These are phyloP conservation scores for Diarsia rubi DNA, from an alignment of 2,888 invertebrate species.

Conservation along the genomic window DNA sequence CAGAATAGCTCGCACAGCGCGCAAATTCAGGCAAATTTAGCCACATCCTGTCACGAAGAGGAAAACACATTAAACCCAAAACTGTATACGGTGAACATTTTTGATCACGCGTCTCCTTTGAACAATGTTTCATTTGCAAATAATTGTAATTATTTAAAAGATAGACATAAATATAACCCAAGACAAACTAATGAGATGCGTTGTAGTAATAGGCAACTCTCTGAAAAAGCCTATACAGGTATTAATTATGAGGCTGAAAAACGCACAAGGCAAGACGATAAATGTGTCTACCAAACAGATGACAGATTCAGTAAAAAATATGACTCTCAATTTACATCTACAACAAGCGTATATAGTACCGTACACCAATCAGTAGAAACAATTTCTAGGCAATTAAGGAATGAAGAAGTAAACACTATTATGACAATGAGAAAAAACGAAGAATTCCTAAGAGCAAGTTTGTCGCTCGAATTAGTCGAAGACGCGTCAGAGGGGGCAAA, in stretches of 20 bases:
- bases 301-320: not conserved
- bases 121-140: slow-evolving; percentile 80
- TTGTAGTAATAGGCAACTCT: not conserved
- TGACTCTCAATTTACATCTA: slow-evolving; percentile 49
- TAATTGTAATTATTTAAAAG: slow-evolving; percentile 64
- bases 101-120: slow-evolving; percentile 82
- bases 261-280: slow-evolving; percentile 49
- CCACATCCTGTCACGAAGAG: slow-evolving; percentile 84
- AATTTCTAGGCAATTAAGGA: slow-evolving; percentile 62
- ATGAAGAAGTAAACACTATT: slow-evolving; percentile 79
- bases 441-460: slow-evolving; percentile 77
- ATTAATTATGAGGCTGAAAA: slow-evolving; percentile 38
- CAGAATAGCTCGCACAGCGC: slow-evolving; percentile 71
- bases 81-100: slow-evolving; percentile 60
- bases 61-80: not conserved
- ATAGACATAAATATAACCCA: slow-evolving; percentile 78
- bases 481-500: slow-evolving; percentile 69
- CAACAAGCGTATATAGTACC: slow-evolving; percentile 65
- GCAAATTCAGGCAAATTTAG: slow-evolving; percentile 81
- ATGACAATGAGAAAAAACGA: slow-evolving; percentile 83
- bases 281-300: not conserved
- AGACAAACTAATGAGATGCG: slow-evolving; percentile 47
- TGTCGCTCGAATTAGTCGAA: slow-evolving; percentile 82
- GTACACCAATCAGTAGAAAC: slow-evolving; percentile 71
- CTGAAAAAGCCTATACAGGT: not conserved